These are phyloP conservation scores for Pristionchus japonicus DNA, from an alignment of 2,888 invertebrate genomes.

Conservation along the genomic window DNA sequence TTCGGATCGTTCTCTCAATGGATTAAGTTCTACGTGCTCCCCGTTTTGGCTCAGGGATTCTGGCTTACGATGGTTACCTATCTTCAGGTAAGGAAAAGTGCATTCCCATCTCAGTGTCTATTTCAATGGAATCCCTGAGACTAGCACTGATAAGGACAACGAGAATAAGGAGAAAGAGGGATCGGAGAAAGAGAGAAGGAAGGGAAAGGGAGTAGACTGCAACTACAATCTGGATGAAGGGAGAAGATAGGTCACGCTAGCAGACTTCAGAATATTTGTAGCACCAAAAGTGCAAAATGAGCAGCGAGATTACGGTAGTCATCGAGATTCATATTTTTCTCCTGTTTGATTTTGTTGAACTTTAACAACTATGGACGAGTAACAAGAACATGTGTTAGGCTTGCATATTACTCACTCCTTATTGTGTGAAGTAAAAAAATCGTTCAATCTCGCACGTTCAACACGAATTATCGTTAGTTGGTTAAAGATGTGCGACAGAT, in stretches of 20 bases:
- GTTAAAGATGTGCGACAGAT: no score
- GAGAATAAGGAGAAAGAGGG: background rate
- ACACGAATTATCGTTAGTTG: no score
- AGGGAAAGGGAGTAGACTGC: background rate
- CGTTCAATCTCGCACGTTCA: no score
- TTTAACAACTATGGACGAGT: background rate
- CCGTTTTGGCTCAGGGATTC: constrained; percentile 51
- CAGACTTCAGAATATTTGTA: background rate
- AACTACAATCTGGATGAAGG: background rate
- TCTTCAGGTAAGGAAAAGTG: constrained; percentile 51
- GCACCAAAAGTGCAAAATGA: background rate
- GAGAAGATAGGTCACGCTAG: background rate
- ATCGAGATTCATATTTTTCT: background rate
- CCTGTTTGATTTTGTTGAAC: background rate
- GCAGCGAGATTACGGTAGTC: background rate
- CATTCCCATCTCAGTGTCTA: background rate
- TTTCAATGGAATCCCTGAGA: background rate
- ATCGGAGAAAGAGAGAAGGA: no score
- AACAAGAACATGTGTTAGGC: background rate
- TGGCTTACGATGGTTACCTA: constrained; percentile 63
- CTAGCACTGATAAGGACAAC: constrained; percentile 17
- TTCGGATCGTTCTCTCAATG: constrained; percentile 43
- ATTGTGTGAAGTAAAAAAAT: no score
- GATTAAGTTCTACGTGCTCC: constrained; percentile 46
- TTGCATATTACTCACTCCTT: background rate